These are phyloP conservation scores for Reinhardtius hippoglossoides DNA, from an alignment of 2,113 vertebrate genomes.

Conservation along the genomic window DNA sequence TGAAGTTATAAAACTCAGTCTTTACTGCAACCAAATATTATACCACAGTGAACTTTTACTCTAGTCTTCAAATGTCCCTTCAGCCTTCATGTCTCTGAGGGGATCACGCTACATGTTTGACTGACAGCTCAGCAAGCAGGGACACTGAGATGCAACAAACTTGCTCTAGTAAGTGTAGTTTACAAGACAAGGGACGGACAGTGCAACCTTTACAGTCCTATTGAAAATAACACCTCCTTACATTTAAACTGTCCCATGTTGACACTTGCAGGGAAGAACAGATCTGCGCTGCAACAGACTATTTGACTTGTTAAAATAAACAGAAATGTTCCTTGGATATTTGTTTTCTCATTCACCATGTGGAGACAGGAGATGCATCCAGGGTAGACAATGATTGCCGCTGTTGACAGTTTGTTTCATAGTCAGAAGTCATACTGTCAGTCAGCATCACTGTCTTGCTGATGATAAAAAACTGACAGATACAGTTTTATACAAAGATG, in stretches of 20 bases:
- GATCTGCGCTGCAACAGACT: background rate
- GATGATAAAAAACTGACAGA: too few species aligned
- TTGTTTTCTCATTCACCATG: constrained; percentile 2
- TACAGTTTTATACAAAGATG: too few species aligned
- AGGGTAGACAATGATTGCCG: background rate
- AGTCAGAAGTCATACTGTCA: background rate
- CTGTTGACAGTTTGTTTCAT: too few species aligned
- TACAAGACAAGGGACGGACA: background rate
- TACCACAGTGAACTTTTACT: too few species aligned
- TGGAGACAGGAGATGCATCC: background rate
- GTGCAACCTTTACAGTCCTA: background rate
- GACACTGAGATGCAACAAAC: background rate
- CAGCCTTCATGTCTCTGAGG: too few species aligned
- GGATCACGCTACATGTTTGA: too few species aligned
- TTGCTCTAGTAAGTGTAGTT: background rate
- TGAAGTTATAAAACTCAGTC: background rate
- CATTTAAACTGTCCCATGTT: constrained; percentile 3
- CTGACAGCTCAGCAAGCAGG: constrained; percentile 20
- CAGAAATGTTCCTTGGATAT: constrained; percentile 8
- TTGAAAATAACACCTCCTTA: background rate
- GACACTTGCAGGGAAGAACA: constrained; percentile 10
- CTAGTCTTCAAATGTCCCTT: too few species aligned
- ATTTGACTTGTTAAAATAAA: background rate
- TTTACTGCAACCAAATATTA: too few species aligned
- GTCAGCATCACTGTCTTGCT: background rate